Conservation (phyloP, 2,113 vertebrate genomes). For the Oriolus oriolus region DNA sequence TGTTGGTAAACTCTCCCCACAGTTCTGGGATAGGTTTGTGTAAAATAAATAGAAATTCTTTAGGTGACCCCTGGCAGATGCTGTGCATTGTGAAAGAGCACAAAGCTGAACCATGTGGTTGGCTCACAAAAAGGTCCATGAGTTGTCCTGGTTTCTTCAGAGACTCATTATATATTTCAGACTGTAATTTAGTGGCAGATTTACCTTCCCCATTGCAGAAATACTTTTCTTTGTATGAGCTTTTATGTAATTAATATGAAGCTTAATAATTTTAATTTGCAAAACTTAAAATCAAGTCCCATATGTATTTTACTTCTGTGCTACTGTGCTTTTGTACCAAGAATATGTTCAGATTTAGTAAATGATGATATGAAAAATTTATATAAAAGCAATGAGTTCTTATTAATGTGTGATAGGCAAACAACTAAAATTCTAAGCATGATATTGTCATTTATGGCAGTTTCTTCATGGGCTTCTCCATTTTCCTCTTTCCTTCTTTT, state of each 20-base stretch:
- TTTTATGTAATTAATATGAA: background rate
- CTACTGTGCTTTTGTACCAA: background rate
- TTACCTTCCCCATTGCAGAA: background rate
- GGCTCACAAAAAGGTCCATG: background rate
- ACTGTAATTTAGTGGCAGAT: background rate
- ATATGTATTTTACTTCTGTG: background rate
- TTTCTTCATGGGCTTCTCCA: background rate
- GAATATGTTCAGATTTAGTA: background rate
- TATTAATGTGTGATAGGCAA: background rate
- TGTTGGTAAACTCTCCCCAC: background rate
- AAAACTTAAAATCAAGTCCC: background rate
- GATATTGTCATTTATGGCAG: background rate
- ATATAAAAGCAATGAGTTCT: background rate
- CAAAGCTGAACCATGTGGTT: background rate
- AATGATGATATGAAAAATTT: background rate
- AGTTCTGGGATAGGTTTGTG: background rate
- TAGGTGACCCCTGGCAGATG: background rate
- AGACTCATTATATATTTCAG: background rate
- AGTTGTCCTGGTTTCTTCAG: background rate
- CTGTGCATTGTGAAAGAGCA: background rate
- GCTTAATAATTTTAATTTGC: background rate
- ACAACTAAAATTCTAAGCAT: background rate
- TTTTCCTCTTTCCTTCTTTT: background rate
- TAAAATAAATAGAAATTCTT: background rate
- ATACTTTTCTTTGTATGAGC: background rate